Conservation (phyloP, 1,140 invertebrate species). For the Drosophila grimshawi region DNA sequence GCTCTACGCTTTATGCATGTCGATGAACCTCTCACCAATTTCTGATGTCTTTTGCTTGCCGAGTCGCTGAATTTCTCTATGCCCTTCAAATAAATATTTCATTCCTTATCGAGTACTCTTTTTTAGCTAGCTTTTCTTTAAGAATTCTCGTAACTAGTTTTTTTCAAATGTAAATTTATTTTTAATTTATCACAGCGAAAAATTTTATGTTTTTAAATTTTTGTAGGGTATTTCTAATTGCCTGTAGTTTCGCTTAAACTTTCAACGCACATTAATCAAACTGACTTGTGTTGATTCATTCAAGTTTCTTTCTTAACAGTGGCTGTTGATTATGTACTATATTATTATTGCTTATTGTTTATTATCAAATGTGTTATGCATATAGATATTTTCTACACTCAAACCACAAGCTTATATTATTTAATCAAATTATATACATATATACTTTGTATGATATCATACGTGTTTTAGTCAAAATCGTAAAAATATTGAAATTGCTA, state of each 20-base stretch:
- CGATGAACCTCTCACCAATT: conserved; percentile 55
- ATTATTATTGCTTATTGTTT: neutral
- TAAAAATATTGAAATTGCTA: too few species aligned
- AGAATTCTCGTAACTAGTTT: too few species aligned
- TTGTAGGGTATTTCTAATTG: conserved; percentile 3
- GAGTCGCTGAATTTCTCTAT: too few species aligned
- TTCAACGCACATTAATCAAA: conserved; percentile 36
- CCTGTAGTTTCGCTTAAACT: neutral
- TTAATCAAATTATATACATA: too few species aligned
- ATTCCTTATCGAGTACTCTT: neutral
- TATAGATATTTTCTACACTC: neutral
- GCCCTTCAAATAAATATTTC: neutral
- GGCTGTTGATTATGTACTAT: neutral
- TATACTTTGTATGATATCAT: too few species aligned
- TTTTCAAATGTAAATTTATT: too few species aligned
- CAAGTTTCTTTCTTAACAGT: conserved; percentile 1
- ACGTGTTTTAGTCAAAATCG: too few species aligned
- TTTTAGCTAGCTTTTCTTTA: too few species aligned
- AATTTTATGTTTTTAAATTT: neutral
- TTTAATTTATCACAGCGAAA: too few species aligned
- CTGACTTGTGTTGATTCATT: conserved; percentile 30
- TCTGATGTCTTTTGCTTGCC: neutral
- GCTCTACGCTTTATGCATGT: conserved; percentile 62
- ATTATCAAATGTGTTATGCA: neutral
- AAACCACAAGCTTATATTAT: too few species aligned